These are phyloP conservation scores for Xanthorhoe designata DNA, from an alignment of 2,888 invertebrate species.

Conservation along the genomic window DNA sequence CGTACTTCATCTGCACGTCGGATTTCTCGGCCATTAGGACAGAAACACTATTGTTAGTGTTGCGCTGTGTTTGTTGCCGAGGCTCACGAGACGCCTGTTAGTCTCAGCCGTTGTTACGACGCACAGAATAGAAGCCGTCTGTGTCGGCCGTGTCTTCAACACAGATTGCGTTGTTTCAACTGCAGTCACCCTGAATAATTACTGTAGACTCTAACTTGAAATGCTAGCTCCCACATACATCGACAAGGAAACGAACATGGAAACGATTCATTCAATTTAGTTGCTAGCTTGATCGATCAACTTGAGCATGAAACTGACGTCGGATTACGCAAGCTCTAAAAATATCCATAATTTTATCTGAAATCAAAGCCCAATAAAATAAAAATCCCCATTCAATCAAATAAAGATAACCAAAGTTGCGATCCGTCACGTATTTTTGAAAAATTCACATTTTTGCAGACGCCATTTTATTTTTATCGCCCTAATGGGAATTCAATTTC, in stretches of 20 bases:
- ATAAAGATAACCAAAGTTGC: slow-evolving; percentile 24
- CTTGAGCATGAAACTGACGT: not conserved
- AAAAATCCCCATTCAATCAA: slow-evolving; percentile 11
- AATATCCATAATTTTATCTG: not conserved
- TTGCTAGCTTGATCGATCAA: not conserved
- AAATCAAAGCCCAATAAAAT: slow-evolving; percentile 8
- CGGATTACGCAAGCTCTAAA: not conserved
- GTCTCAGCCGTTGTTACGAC: slow-evolving; percentile 10
- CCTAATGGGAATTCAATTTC: slow-evolving; percentile 28
- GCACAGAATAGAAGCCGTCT: slow-evolving; percentile 1
- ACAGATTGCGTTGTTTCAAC: slow-evolving; percentile 6
- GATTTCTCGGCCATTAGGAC: slow-evolving; percentile 2
- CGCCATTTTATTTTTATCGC: slow-evolving; percentile 20
- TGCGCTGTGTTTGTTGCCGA: slow-evolving; percentile 4
- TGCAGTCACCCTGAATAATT: too few species aligned
- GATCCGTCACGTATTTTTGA: slow-evolving; percentile 30
- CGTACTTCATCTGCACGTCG: slow-evolving; percentile 8
- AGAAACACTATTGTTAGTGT: slow-evolving; percentile 13
- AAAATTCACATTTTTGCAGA: slow-evolving; percentile 25
- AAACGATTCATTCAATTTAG: not conserved
- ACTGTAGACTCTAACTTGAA: not conserved
- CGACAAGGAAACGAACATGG: too few species aligned
- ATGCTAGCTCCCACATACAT: not conserved
- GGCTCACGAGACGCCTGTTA: slow-evolving; percentile 7
- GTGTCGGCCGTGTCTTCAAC: not conserved